A percentile compares a stretch with the other conserved stretches of the same genome.
Conservation (phyloP, 2,888 invertebrate species). For the Punctoribates punctum region DNA sequence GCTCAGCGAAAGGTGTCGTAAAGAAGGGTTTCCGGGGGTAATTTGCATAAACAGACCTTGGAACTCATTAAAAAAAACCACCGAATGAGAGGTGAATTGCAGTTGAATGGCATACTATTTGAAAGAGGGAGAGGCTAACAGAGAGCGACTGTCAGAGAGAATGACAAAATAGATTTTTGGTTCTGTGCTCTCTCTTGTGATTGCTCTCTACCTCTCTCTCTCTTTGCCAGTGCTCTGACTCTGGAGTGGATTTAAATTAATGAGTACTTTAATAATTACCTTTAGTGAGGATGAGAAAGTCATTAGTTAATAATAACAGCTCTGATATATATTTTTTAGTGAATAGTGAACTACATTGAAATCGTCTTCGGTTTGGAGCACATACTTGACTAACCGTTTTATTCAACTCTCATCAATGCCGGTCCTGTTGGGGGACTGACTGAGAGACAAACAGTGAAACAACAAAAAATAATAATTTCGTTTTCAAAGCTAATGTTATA, state of each 20-base stretch:
- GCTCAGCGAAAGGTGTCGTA: too few species aligned
- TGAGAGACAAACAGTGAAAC: neutral
- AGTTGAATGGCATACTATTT: neutral
- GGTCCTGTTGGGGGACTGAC: too few species aligned
- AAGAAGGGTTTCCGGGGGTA: too few species aligned
- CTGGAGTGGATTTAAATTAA: conserved; percentile 29
- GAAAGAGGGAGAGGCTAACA: neutral
- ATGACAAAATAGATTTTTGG: conserved; percentile 19
- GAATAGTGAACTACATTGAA: conserved; percentile 9
- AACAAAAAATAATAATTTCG: neutral
- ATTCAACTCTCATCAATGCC: neutral
- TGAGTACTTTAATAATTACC: conserved; percentile 35
- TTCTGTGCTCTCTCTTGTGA: neutral
- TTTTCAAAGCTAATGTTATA: conserved; percentile 4
- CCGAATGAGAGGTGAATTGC: too few species aligned
- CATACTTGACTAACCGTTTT: neutral
- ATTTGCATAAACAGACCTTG: too few species aligned
- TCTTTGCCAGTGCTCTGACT: neutral
- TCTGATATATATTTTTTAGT: neutral
- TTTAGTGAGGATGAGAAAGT: conserved; percentile 33
- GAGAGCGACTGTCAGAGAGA: neutral
- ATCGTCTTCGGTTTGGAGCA: conserved; percentile 1
- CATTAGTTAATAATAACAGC: conserved; percentile 33
- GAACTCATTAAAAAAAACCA: too few species aligned
- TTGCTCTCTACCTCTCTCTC: neutral